phyloP scores from a whole-genome alignment of 2,113 vertebrate genomes.

The Gymnarchus niloticus region DNA sequence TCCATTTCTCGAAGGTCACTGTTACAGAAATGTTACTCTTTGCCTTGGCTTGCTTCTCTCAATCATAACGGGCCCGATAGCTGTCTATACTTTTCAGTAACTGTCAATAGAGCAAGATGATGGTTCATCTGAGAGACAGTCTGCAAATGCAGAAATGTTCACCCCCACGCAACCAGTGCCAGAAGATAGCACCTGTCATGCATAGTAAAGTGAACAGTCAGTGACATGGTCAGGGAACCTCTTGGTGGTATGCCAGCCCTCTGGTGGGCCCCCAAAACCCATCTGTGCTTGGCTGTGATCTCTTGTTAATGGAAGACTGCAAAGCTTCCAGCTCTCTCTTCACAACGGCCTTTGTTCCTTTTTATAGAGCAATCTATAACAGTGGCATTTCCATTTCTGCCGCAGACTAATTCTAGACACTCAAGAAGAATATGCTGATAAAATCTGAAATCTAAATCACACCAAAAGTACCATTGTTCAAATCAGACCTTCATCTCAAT shows the following conservation, averaged over 20 bases:
- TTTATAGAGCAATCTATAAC: too few species aligned
- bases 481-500: too few species aligned
- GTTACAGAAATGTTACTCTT: background rate
- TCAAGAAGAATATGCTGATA: too few species aligned
- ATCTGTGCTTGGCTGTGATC: background rate
- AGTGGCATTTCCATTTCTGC: background rate
- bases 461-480: too few species aligned
- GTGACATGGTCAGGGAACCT: slow-evolving; percentile 10
- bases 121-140: background rate
- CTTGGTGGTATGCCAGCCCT: background rate
- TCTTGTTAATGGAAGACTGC: background rate
- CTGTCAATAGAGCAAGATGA: background rate
- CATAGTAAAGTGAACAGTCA: slow-evolving; percentile 27
- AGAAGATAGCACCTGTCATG: slow-evolving; percentile 17
- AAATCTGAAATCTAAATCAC: too few species aligned
- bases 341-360: background rate
- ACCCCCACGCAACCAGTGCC: background rate
- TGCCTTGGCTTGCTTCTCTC: background rate
- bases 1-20: background rate
- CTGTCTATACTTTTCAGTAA: background rate
- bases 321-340: background rate
- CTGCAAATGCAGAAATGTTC: background rate
- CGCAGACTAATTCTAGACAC: too few species aligned
- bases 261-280: background rate
- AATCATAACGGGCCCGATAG: background rate